phyloP scores from a whole-genome alignment of 2,888 invertebrate genomes.

The Cyaniris semiargus region DNA sequence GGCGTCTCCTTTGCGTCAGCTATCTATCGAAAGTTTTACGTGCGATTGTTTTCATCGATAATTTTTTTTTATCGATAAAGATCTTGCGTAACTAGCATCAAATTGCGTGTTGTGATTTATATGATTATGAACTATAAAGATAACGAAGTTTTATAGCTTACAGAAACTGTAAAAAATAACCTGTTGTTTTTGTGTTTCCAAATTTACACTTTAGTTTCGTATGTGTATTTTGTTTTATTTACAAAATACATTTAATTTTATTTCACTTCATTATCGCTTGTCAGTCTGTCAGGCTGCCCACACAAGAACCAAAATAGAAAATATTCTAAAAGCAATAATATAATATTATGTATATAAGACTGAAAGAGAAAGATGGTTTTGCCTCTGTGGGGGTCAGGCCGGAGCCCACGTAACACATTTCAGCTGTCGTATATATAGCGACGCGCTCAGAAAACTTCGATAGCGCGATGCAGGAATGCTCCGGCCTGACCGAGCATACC shows the following conservation, averaged over 20 bases:
- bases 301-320: no score
- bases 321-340: neutral
- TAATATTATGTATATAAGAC: no score
- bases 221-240: neutral
- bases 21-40: conserved; percentile 6
- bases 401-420: no score
- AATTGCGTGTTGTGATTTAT: neutral
- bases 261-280: neutral
- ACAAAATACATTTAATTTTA: neutral
- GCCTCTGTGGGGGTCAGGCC: no score
- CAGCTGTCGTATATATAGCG: no score
- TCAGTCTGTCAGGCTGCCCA: conserved; percentile 38
- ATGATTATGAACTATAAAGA: neutral
- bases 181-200: neutral
- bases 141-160: neutral
- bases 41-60: conserved; percentile 2
- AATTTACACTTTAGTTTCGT: neutral
- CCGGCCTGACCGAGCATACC: no score
- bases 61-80: conserved; percentile 10
- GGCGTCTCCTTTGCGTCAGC: conserved; percentile 7
- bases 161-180: neutral
- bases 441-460: no score
- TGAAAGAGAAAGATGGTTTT: neutral
- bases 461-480: no score
- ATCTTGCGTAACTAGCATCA: neutral